phyloP scores from a whole-genome alignment of 2,113 vertebrate genomes.

The Mixornis gularis region DNA sequence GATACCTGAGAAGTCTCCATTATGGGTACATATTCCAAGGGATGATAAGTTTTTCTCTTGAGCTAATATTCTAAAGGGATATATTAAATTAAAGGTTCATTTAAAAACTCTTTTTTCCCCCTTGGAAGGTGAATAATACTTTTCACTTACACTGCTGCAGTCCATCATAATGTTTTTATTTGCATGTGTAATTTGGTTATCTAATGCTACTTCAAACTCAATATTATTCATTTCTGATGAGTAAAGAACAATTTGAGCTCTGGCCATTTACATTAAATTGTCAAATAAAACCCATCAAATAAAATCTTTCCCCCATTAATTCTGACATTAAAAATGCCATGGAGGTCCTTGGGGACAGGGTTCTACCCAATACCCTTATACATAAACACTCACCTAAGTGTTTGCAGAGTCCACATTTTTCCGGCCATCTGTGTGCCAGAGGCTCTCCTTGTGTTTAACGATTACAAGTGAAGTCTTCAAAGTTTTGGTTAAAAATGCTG shows the following conservation, averaged over 20 bases:
- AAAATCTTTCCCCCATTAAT: not conserved
- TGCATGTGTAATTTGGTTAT: constrained; percentile 25
- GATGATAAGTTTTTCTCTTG: not conserved
- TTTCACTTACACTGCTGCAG: not conserved
- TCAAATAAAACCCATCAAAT: not conserved
- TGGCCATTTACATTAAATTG: not conserved
- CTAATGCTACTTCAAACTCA: not conserved
- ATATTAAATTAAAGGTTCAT: constrained; percentile 37
- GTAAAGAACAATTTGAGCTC: not conserved
- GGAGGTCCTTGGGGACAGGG: not conserved
- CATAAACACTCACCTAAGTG: not conserved
- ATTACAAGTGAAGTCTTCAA: not conserved
- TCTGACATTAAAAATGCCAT: not conserved
- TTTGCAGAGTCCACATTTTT: not conserved
- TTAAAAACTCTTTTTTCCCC: constrained; percentile 12
- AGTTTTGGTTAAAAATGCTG: not conserved
- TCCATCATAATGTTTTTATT: constrained; percentile 3
- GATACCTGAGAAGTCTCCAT: not conserved
- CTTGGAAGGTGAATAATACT: constrained; percentile 6
- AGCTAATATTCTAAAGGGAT: not conserved
- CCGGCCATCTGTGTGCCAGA: not conserved
- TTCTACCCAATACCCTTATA: not conserved
- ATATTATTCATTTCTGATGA: not conserved
- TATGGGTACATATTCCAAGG: not conserved
- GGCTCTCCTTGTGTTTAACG: not conserved